Conservation (phyloP, 2,113 vertebrate genomes). For the Meleagris gallopavo region DNA sequence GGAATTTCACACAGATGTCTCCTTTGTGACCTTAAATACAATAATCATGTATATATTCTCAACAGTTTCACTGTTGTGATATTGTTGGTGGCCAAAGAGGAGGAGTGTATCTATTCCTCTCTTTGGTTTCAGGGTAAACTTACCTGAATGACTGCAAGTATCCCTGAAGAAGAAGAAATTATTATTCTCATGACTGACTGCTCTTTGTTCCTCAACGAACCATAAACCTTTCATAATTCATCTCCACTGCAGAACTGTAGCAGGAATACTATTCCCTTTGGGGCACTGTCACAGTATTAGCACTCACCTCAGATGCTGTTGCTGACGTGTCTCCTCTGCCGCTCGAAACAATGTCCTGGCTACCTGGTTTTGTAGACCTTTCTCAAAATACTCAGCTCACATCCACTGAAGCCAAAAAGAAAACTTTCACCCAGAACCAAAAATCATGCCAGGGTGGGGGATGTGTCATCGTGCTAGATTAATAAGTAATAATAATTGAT, state of each 20-base stretch:
- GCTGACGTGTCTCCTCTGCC: background rate
- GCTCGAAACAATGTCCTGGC: background rate
- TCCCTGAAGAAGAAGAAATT: background rate
- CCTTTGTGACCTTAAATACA: background rate
- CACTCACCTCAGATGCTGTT: background rate
- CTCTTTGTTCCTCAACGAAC: background rate
- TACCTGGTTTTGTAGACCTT: background rate
- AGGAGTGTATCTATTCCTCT: background rate
- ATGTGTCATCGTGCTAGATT: background rate
- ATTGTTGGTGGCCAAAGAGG: background rate
- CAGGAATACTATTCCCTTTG: background rate
- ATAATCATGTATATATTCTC: background rate
- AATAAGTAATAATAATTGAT: background rate
- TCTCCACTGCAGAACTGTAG: background rate
- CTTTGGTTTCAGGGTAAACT: background rate
- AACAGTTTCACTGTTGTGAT: background rate
- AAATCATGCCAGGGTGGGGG: background rate
- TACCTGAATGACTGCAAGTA: background rate
- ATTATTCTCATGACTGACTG: background rate
- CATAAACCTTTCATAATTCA: background rate
- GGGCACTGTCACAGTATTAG: background rate
- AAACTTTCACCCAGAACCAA: background rate
- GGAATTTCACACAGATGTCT: background rate
- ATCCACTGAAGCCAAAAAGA: background rate
- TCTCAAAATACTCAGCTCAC: background rate